A percentile compares a stretch with the other conserved stretches of the same genome.
These are phyloP conservation scores for Spodoptera exigua DNA, from an alignment of 2,888 invertebrate species.

Conservation along the genomic window DNA sequence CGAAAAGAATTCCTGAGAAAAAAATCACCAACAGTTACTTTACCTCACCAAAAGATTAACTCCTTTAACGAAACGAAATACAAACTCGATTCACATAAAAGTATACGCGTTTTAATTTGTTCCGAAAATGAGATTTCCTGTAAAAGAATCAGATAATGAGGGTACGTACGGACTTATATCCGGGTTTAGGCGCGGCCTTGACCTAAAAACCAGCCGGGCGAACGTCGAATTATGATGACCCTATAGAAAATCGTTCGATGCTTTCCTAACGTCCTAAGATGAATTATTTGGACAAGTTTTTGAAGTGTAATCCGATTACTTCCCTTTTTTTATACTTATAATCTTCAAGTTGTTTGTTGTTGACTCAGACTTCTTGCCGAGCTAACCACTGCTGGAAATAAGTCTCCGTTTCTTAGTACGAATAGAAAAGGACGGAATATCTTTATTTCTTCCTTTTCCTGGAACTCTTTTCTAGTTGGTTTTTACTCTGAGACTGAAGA, in stretches of 20 bases:
- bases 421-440: no score
- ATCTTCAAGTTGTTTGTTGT: no score
- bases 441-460: no score
- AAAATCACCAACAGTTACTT: no score
- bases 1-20: not conserved
- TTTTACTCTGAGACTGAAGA: no score
- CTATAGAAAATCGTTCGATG: slow-evolving; percentile 53
- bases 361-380: no score
- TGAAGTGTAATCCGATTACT: slow-evolving; percentile 15
- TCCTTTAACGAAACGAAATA: not conserved
- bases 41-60: not conserved
- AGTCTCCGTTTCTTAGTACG: no score
- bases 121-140: slow-evolving; percentile 53
- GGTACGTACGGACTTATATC: slow-evolving; percentile 49
- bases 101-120: slow-evolving; percentile 48
- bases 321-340: no score
- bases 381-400: no score
- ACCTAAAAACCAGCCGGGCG: slow-evolving; percentile 43
- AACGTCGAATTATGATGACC: slow-evolving; percentile 51
- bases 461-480: no score
- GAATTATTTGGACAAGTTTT: slow-evolving; percentile 44
- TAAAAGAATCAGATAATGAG: slow-evolving; percentile 57
- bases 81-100: slow-evolving; percentile 24
- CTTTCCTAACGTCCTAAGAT: slow-evolving; percentile 38
- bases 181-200: slow-evolving; percentile 51